Base-by-base conservation (phyloP, 2,797 vertebrate species). In the Alauda arvensis region DNA sequence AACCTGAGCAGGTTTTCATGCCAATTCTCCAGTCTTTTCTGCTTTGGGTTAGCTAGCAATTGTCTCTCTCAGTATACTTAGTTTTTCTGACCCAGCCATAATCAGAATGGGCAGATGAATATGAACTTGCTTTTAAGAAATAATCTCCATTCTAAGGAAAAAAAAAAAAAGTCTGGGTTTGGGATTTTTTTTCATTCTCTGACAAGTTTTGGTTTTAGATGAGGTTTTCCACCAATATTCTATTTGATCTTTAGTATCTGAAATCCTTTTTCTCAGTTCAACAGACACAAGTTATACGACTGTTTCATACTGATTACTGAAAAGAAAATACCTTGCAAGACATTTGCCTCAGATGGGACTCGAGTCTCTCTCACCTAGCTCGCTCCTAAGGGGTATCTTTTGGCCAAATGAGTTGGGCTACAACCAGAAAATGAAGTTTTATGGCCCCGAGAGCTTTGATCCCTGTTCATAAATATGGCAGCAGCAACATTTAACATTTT, bases 1-100 rank as follows among this genome's bases (percentile, higher is more conserved):
- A 91, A 82, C 68, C 83, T 77, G 89, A 96, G 92, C 93, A 95
- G 95, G 90, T 95, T 96, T 93, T 87, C 78, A 68, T 24, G 51
- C 61, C 78, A 84, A 23, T 77, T 92, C 89, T 88, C 74, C 66
- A 49, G 21, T 83, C 46, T 66, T 89, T 81, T 88, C 74, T 78
- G 52, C 67, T 93, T 87, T 92, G 46, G 81, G 77, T 78, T 83
- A 72, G 34, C 28, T 80, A 88, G 65, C 74, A 84, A 51, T 76
- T 59, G 33, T 25, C 52, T 77, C 42, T 76, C 57, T 84, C 45
- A 26, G 24, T 63, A 29, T 16, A 48, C 3, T 48, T 81, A 42
- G 61, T 74, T 55, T 42, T 62, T 39, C 52, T 81, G 70, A 74
- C 21, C n/a, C 24, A 57, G 56, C n/a, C 89, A 28, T 59, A 82